Percentiles rank a stretch among this genome's conserved stretches.
phyloP scores from a whole-genome alignment of 2,888 invertebrate species.

The Epiblema foenella region DNA sequence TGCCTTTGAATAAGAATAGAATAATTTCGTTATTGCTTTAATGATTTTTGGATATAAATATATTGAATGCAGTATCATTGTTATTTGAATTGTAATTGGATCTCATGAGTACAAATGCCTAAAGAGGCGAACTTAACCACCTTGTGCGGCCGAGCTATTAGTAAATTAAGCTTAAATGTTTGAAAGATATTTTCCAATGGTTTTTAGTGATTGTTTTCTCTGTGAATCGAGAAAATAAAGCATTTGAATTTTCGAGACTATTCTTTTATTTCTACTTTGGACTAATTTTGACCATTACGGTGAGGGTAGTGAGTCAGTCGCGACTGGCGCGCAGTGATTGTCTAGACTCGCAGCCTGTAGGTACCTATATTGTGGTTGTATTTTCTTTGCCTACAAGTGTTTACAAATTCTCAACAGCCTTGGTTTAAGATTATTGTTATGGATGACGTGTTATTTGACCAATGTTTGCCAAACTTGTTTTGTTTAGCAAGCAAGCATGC shows the following conservation, averaged over 20 bases:
- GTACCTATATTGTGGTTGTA: too few relatives aligned
- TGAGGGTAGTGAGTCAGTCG: too few relatives aligned
- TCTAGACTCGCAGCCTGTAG: too few relatives aligned
- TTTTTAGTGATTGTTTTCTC: constrained; percentile 69
- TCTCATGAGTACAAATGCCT: constrained; percentile 58
- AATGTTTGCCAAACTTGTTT: constrained; percentile 37
- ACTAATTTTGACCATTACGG: too few relatives aligned
- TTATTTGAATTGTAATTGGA: constrained; percentile 62
- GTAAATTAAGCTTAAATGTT: constrained; percentile 65
- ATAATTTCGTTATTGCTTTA: constrained; percentile 52
- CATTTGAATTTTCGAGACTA: constrained; percentile 56
- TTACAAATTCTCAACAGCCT: not conserved
- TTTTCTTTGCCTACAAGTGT: not conserved
- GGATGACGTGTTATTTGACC: constrained; percentile 16
- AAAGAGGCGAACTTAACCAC: constrained; percentile 34
- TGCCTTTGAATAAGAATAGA: constrained; percentile 62
- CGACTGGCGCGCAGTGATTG: too few relatives aligned
- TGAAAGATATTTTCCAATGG: constrained; percentile 72
- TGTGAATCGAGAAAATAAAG: constrained; percentile 67
- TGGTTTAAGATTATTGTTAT: not conserved
- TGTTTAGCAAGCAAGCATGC: constrained; percentile 24
- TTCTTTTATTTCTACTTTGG: constrained; percentile 2
- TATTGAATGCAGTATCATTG: constrained; percentile 59
- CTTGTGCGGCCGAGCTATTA: constrained; percentile 66
- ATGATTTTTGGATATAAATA: constrained; percentile 54